Conservation (phyloP, 2,888 invertebrate species). For the Cerceris rybyensis region DNA sequence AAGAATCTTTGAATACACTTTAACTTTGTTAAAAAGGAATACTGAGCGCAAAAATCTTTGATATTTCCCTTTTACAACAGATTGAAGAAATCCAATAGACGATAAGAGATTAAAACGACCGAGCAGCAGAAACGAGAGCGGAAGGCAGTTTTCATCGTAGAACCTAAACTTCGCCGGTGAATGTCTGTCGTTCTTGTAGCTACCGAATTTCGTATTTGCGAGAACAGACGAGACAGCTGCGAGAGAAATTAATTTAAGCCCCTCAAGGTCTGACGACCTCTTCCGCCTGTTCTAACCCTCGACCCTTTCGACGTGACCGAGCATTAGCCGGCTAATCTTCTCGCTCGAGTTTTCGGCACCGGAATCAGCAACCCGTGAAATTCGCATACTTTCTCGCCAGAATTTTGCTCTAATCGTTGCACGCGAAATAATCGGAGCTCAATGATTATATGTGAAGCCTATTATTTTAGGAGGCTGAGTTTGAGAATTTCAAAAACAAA, state of each 20-base stretch:
- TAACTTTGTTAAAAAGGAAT: too few relatives aligned
- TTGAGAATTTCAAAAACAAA: too few relatives aligned
- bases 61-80: too few relatives aligned
- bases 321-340: constrained; percentile 36
- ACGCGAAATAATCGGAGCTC: neutral
- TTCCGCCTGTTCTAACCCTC: neutral
- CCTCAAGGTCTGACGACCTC: constrained; percentile 9
- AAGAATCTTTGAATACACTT: too few relatives aligned
- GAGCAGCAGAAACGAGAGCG: too few relatives aligned
- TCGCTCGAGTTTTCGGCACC: constrained; percentile 3
- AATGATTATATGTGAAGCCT: too few relatives aligned
- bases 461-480: too few relatives aligned
- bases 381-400: neutral
- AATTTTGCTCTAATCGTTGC: neutral
- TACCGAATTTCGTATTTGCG: neutral
- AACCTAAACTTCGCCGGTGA: constrained; percentile 11
- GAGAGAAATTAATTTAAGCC: constrained; percentile 45
- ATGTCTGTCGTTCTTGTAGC: neutral
- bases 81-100: too few relatives aligned
- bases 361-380: constrained; percentile 20
- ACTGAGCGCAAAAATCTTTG: too few relatives aligned
- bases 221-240: constrained; percentile 16
- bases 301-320: constrained; percentile 32
- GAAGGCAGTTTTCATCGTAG: neutral
- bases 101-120: too few relatives aligned